Base-by-base conservation (phyloP, 2,113 vertebrate species). In the Ceyx melanurus region DNA sequence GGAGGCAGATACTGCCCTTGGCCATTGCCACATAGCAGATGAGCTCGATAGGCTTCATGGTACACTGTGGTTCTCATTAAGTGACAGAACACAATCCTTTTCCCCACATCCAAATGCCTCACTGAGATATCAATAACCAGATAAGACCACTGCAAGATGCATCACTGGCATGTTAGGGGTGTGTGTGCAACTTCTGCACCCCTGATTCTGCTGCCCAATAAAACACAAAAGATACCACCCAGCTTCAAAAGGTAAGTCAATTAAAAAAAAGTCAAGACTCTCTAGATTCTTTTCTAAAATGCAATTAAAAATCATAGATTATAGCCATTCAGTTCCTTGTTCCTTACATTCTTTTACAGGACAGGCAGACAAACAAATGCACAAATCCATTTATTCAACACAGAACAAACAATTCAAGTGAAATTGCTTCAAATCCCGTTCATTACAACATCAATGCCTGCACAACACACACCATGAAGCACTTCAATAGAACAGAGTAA, bases 401-500 rank as follows among this genome's bases (percentile, higher is more conserved):
- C 26, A 91, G 74, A 95, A 92, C 60, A 81, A 95, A 86, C 35
- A 93, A 84, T 80, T 83, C 31, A 78, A 89, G 61, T 56, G 46
- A 88, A 95, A 81, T 75, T 66, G 68, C 73, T 87, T 90, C 90
- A 95, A 95, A 88, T 67, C 40, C 54, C 70, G 31, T 37, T 92
- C 71, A 62, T 87, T 90, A 85, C 70, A 87, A 65, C 58, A 82
- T 82, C 86, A 70, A 60, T 56, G 77, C 65, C 86, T 89, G 86
- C 62, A 93, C 60, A 81, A 86, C 1, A 1, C 75, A 91, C 61
- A 90, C 77, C 75, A 58, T 81, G 79, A 91, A 94, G 53, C 72
- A 86, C 65, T 84, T 94, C 77, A 92, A 57, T 1, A 80, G 72
- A 94, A 95, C 15, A 17, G 82, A 72, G 79, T 75, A 53, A 92